phyloP scores from a whole-genome alignment of 2,888 invertebrate species.

The Campoplex capitator region DNA sequence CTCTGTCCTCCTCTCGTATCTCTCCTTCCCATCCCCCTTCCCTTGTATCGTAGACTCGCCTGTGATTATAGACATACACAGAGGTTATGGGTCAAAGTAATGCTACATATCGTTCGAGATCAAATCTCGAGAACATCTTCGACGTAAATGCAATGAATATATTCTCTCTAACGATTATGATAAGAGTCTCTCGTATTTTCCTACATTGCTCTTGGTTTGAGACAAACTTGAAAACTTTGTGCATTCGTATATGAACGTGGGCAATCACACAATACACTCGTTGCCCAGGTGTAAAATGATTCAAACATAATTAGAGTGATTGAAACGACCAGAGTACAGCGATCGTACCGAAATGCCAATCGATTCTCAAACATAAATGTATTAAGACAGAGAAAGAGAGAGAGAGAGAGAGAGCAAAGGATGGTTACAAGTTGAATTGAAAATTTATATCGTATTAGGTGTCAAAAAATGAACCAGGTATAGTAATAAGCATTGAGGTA shows the following conservation, averaged over 20 bases:
- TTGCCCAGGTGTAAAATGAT: neutral
- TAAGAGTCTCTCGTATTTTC: neutral
- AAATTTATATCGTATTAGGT: neutral
- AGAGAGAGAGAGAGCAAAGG: neutral
- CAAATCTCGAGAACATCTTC: constrained; percentile 28
- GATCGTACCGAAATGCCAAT: neutral
- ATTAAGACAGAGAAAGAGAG: neutral
- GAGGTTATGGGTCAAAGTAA: constrained; percentile 44
- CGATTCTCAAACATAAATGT: neutral
- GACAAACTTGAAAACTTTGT: constrained; percentile 2
- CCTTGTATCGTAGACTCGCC: constrained; percentile 72
- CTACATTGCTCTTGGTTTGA: neutral
- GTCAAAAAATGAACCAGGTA: neutral
- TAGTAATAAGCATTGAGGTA: neutral
- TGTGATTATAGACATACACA: constrained; percentile 68
- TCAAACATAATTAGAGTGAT: neutral
- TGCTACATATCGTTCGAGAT: constrained; percentile 36
- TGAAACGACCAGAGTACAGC: neutral
- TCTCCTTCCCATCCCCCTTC: constrained; percentile 37
- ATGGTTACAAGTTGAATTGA: neutral
- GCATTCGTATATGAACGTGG: neutral
- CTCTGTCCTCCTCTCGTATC: constrained; percentile 12
- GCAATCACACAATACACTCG: neutral
- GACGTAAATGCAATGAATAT: constrained; percentile 32
- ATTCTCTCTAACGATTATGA: neutral